Percentiles rank a stretch among this genome's conserved stretches.
These are phyloP conservation scores for Gobius niger DNA, from an alignment of 2,113 vertebrate genomes.

Conservation along the genomic window DNA sequence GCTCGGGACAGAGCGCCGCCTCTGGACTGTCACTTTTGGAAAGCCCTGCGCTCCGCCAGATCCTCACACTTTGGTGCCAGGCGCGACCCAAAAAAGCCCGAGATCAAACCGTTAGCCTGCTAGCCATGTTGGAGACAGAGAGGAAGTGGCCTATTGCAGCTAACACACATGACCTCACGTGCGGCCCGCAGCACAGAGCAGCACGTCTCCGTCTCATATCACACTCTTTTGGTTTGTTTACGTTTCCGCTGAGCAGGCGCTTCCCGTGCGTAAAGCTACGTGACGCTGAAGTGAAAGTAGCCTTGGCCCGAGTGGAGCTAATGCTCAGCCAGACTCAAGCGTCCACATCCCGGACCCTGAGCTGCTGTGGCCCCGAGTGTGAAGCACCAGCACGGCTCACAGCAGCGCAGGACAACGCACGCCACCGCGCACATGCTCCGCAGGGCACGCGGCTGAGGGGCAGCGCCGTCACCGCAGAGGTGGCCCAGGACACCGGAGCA, in stretches of 20 bases:
- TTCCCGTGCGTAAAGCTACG: slow-evolving; percentile 45
- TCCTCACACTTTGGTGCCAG: slow-evolving; percentile 6
- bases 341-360: background rate
- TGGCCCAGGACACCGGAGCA: slow-evolving; percentile 7
- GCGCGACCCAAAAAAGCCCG: slow-evolving; percentile 29
- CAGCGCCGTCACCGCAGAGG: background rate
- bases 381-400: background rate
- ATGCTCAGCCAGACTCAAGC: slow-evolving; percentile 15
- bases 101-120: background rate
- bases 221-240: slow-evolving; percentile 28
- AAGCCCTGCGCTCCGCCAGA: background rate
- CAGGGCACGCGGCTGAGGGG: background rate
- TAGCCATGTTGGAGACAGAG: background rate
- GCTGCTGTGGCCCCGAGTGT: background rate
- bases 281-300: background rate
- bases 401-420: background rate
- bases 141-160: background rate
- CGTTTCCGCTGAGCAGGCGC: slow-evolving; percentile 3
- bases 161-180: background rate
- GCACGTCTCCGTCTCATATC: background rate
- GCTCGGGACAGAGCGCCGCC: slow-evolving; percentile 38
- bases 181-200: slow-evolving; percentile 17
- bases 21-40: background rate
- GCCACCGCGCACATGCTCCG: background rate
- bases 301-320: background rate